Base-by-base conservation (phyloP, 1,140 invertebrate genomes). In the Aphelenchoides besseyi region DNA sequence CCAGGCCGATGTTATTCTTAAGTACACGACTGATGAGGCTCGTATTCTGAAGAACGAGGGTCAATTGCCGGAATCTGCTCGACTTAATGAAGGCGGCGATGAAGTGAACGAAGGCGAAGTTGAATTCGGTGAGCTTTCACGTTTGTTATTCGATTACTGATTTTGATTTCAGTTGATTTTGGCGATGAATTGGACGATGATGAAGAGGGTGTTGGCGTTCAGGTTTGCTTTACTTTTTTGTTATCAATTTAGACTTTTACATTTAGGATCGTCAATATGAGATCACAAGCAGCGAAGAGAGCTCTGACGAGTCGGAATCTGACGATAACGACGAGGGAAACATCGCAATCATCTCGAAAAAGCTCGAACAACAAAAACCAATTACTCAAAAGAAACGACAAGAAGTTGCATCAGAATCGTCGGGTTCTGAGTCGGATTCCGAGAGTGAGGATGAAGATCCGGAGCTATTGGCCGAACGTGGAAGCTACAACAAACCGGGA, bases 11-110 rank as follows among this genome's bases (percentile, higher is more conserved):
- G 97, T 99, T 73, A 99, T 99, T 82, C 88, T 97, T 59, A 98
- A 98, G 88, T 99, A 99, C 85, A 98, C 95, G 73, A 91, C 95
- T 33, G 96, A 99, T 86, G 96, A 98, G 88, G 96, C 96, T 52
- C 90, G 96, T 84, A 97, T 98, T 89, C 88, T 99, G 79, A 98
- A 98, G 88, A 94, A 95, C 29, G 97, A 98, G 84, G 95, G 95
- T 82, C 95, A 98, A 89, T 92, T 98, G 86, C 96, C 96, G 74
- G 95, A 98, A 89, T 93, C 79, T 64, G 85, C 87, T 82, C 81
- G 79, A 36, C 35, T 83, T 2, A 83, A 83, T 29, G 82, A 83
- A 62, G 80, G 80, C n/a, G 80, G 80, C n/a, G 82, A 83, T 28
- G 82, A 83, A 3, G 69, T 73, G 32, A 76, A 83, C 66, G 82